Evolutionary conservation across 2,797 vertebrate genomes (phyloP).

Genomic region (Myotis daubentonii): DNA sequence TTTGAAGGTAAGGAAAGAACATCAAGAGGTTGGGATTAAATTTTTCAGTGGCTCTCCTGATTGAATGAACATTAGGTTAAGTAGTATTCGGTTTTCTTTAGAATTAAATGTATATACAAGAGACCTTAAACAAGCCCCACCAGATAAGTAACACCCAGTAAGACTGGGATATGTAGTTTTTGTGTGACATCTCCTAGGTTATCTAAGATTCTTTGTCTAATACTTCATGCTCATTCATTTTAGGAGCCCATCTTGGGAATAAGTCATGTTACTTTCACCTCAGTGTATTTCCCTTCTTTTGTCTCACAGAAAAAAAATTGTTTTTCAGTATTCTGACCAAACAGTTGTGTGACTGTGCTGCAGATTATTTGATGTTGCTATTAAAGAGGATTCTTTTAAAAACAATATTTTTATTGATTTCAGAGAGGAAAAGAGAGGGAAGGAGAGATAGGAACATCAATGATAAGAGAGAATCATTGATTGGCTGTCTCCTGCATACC

Average conservation of each 20-base stretch:
- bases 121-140: background rate
- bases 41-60: background rate
- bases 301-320: background rate
- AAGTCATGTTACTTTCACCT: background rate
- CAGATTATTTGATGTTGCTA: background rate
- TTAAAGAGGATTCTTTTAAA: background rate
- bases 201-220: background rate
- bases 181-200: background rate
- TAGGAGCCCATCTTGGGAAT: background rate
- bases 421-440: no score
- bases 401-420: no score
- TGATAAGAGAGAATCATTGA: no score
- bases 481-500: no score
- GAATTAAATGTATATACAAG: background rate
- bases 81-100: background rate
- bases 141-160: background rate
- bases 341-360: background rate
- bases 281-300: background rate
- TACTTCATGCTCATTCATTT: background rate
- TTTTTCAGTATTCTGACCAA: background rate
- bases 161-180: background rate
- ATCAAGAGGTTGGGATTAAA: slow-evolving; percentile 12
- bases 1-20: slow-evolving; percentile 15
- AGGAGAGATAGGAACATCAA: no score
- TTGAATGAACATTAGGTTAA: background rate